These are phyloP conservation scores for Mythimna vitellina DNA, from an alignment of 2,888 invertebrate genomes.

Conservation along the genomic window DNA sequence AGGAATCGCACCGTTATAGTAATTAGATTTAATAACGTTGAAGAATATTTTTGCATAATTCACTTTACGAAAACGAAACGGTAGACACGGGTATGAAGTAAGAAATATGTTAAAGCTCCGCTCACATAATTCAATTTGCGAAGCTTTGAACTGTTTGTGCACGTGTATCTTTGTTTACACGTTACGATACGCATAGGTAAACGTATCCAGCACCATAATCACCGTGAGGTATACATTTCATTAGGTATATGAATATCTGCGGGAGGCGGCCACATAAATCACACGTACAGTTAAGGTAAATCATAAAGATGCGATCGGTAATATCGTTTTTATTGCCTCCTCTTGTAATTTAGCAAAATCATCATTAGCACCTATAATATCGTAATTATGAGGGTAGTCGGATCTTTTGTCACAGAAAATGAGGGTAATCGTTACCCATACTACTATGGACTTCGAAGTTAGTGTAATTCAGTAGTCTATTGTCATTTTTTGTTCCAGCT, in stretches of 20 bases:
- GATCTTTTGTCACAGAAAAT: slow-evolving; percentile 39
- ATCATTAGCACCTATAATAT: slow-evolving; percentile 53
- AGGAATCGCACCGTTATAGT: slow-evolving; percentile 9
- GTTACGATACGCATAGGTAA: slow-evolving; percentile 13
- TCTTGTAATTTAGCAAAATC: slow-evolving; percentile 58
- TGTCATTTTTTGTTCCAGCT: slow-evolving; percentile 28
- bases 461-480: slow-evolving; percentile 35
- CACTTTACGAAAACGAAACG: slow-evolving; percentile 5
- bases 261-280: slow-evolving; percentile 60
- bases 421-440: slow-evolving; percentile 17
- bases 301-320: slow-evolving; percentile 65
- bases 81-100: background rate
- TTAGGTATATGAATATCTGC: slow-evolving; percentile 33
- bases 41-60: slow-evolving; percentile 1
- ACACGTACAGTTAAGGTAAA: slow-evolving; percentile 61
- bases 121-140: slow-evolving; percentile 1
- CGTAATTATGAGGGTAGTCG: slow-evolving; percentile 23
- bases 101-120: slow-evolving; percentile 2
- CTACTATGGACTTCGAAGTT: slow-evolving; percentile 23
- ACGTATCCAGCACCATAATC: slow-evolving; percentile 43
- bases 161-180: slow-evolving; percentile 30
- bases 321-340: slow-evolving; percentile 65
- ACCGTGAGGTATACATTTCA: slow-evolving; percentile 38
- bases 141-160: slow-evolving; percentile 22
- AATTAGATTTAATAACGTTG: slow-evolving; percentile 1